These are phyloP conservation scores for Chrysocyon brachyurus DNA, from an alignment of 2,797 vertebrate genomes.

Conservation along the genomic window DNA sequence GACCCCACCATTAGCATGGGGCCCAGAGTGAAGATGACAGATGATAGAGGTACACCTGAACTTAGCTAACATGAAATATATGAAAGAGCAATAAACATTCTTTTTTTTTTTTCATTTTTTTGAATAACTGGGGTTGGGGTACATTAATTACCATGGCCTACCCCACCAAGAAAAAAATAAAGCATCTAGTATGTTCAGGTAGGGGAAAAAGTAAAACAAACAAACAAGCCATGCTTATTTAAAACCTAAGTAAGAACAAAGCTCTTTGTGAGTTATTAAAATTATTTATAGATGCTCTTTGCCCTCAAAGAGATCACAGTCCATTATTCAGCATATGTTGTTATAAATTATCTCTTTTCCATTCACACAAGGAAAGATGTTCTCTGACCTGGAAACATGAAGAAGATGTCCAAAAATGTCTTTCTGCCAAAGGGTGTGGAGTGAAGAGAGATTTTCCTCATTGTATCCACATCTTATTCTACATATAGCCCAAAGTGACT, in stretches of 20 bases:
- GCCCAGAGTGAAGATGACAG: neutral
- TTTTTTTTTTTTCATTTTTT: too few species aligned
- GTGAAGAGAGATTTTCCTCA: neutral
- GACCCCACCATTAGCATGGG: neutral
- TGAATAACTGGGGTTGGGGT: neutral
- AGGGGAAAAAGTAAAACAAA: neutral
- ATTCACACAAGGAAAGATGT: conserved; percentile 53
- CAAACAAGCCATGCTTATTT: neutral
- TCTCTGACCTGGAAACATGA: conserved; percentile 70
- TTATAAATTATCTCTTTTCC: conserved; percentile 65
- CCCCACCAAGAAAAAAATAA: neutral
- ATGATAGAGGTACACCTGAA: neutral
- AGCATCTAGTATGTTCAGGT: neutral
- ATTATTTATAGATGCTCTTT: conserved; percentile 74
- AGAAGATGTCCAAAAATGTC: conserved; percentile 70
- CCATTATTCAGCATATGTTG: conserved; percentile 68
- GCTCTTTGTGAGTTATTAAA: conserved; percentile 62
- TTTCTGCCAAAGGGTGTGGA: conserved; percentile 47
- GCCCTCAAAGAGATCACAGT: conserved; percentile 68
- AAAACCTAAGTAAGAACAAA: neutral
- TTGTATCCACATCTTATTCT: conserved; percentile 43
- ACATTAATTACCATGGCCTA: neutral
- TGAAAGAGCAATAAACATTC: neutral
- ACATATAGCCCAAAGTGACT: conserved; percentile 70
- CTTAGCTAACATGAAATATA: neutral